These are phyloP conservation scores for Erythrocebus patas DNA, from an alignment of 2,113 vertebrate species.

Conservation along the genomic window DNA sequence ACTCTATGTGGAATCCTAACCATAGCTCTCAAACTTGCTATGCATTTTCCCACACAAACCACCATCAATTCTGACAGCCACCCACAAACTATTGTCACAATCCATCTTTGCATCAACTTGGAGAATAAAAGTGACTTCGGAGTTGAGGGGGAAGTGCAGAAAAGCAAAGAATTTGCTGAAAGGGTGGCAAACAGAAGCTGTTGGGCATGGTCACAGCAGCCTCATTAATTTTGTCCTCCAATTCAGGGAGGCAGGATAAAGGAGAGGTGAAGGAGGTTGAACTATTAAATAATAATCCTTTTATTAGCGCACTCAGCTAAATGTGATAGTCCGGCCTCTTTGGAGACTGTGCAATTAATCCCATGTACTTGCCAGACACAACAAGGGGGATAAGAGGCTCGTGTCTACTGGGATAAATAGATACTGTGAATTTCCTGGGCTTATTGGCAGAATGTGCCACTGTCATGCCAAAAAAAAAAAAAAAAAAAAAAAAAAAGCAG, in stretches of 20 bases:
- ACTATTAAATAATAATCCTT: slow-evolving; percentile 75
- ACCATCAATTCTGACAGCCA: slow-evolving; percentile 61
- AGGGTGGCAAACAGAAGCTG: neutral
- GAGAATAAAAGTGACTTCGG: slow-evolving; percentile 37
- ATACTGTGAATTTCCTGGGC: slow-evolving; percentile 46
- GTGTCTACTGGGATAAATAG: slow-evolving; percentile 63
- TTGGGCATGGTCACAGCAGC: neutral
- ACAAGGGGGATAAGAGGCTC: slow-evolving; percentile 59
- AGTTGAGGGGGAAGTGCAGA: neutral
- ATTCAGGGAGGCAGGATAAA: slow-evolving; percentile 32
- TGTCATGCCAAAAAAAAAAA: neutral
- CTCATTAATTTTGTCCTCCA: slow-evolving; percentile 41
- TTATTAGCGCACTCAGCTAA: slow-evolving; percentile 67
- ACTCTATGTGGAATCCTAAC: slow-evolving; percentile 8
- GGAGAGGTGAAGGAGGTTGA: neutral
- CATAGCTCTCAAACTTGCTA: slow-evolving; percentile 12
- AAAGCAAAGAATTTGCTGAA: neutral
- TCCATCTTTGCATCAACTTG: slow-evolving; percentile 40
- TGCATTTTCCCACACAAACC: slow-evolving; percentile 60
- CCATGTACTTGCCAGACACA: slow-evolving; percentile 68
- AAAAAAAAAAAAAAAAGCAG: neutral
- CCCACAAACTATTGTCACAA: slow-evolving; percentile 50
- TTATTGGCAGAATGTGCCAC: slow-evolving; percentile 49
- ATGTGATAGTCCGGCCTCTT: slow-evolving; percentile 61
- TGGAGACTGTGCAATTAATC: slow-evolving; percentile 71